A percentile compares a stretch with the other conserved stretches of the same genome.
Conservation (phyloP, 1,140 invertebrate species). For the Ceratosolen solmsi region DNA sequence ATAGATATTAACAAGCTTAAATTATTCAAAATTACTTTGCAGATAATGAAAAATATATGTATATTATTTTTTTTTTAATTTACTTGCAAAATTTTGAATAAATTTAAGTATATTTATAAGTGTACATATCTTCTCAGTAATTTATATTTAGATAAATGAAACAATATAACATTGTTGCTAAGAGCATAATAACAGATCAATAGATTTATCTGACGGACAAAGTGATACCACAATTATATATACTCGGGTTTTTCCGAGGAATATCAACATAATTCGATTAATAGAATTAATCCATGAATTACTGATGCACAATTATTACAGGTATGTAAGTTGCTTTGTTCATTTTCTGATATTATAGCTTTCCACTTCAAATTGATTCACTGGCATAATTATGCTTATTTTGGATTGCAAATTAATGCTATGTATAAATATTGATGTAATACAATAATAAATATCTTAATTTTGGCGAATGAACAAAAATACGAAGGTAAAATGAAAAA, state of each 20-base stretch:
- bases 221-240: neutral
- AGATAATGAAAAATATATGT: too few relatives aligned
- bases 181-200: slow-evolving; percentile 27
- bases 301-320: neutral
- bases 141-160: too few relatives aligned
- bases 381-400: neutral
- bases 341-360: neutral
- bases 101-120: too few relatives aligned
- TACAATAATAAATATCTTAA: slow-evolving; percentile 51
- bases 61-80: too few relatives aligned
- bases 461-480: slow-evolving; percentile 26
- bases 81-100: too few relatives aligned
- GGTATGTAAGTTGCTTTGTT: neutral
- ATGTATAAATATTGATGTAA: neutral
- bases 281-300: slow-evolving; percentile 13
- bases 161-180: neutral
- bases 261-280: slow-evolving; percentile 9
- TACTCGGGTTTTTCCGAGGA: neutral
- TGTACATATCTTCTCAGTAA: too few relatives aligned
- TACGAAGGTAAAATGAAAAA: neutral
- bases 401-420: neutral
- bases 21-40: too few relatives aligned
- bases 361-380: neutral
- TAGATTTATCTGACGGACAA: slow-evolving; percentile 2
- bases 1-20: too few relatives aligned